Evolutionary conservation across 1,140 invertebrate species (phyloP).

Genomic region (Cydia amplana): DNA sequence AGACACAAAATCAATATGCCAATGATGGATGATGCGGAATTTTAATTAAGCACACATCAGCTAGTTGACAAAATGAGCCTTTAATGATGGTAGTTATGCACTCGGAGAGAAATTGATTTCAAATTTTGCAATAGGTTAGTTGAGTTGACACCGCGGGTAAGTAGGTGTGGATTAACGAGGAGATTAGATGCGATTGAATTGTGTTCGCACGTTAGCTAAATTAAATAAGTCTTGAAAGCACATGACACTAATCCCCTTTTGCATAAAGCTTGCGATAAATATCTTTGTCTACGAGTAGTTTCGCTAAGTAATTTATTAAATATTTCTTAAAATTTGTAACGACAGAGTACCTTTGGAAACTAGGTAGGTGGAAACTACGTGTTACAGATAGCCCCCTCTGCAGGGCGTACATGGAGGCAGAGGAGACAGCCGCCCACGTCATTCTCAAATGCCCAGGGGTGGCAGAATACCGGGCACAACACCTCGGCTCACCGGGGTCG

Average conservation of each 20-base stretch:
- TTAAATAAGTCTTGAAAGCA: background rate
- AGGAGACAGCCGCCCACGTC: too few relatives aligned
- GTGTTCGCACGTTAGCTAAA: background rate
- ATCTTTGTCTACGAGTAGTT: too few relatives aligned
- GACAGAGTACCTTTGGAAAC: too few relatives aligned
- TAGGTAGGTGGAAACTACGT: too few relatives aligned
- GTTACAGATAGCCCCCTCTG: too few relatives aligned
- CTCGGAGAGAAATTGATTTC: conserved; percentile 26
- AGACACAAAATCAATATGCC: conserved; percentile 74
- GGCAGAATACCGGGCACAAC: too few relatives aligned
- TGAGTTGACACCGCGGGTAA: conserved; percentile 3
- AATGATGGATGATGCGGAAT: conserved; percentile 71
- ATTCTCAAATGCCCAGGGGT: too few relatives aligned
- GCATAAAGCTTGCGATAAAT: background rate
- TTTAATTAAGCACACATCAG: conserved; percentile 74
- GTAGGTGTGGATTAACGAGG: conserved; percentile 4
- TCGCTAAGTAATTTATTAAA: too few relatives aligned
- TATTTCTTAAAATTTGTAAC: too few relatives aligned
- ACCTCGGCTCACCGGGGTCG: too few relatives aligned
- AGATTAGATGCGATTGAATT: background rate
- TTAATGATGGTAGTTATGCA: conserved; percentile 54
- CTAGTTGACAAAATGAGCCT: conserved; percentile 70
- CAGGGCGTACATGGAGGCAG: too few relatives aligned
- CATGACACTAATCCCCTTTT: background rate
- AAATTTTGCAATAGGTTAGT: background rate